A percentile compares a stretch with the other conserved stretches of the same genome.
Evolutionary conservation across 2,113 vertebrate species (phyloP).

Genomic region (Brachyistius frenatus): DNA sequence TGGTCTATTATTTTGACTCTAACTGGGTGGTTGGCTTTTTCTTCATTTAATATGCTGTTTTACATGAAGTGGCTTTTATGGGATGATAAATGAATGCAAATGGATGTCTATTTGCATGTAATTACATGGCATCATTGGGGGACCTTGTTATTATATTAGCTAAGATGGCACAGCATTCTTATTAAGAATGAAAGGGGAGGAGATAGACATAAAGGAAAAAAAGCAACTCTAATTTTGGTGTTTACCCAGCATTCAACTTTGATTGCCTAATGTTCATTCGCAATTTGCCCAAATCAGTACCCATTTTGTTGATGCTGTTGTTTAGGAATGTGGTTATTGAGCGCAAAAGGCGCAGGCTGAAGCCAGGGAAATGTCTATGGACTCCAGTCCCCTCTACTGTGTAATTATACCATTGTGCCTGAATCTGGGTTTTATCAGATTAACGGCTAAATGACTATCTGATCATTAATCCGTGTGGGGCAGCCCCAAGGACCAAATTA

Average conservation of each 20-base stretch:
- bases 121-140: slow-evolving; percentile 42
- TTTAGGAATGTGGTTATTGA: slow-evolving; percentile 40
- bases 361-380: slow-evolving; percentile 43
- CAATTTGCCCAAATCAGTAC: slow-evolving; percentile 43
- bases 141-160: slow-evolving; percentile 29
- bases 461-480: slow-evolving; percentile 72
- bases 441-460: slow-evolving; percentile 76
- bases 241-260: slow-evolving; percentile 53
- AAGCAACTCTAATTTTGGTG: slow-evolving; percentile 22
- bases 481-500: slow-evolving; percentile 72
- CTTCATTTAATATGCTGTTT: slow-evolving; percentile 27
- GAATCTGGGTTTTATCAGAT: slow-evolving; percentile 75
- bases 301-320: slow-evolving; percentile 19
- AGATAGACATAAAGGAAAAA: slow-evolving; percentile 7
- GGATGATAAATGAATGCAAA: slow-evolving; percentile 29
- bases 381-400: slow-evolving; percentile 37
- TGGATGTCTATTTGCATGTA: slow-evolving; percentile 50
- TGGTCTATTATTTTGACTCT: slow-evolving; percentile 31
- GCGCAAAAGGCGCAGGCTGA: slow-evolving; percentile 18
- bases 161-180: slow-evolving; percentile 27
- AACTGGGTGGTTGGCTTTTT: slow-evolving; percentile 26
- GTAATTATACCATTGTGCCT: slow-evolving; percentile 71
- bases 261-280: slow-evolving; percentile 33
- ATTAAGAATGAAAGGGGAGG: slow-evolving; percentile 20
- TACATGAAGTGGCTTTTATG: slow-evolving; percentile 41